phyloP scores from a whole-genome alignment of 2,113 vertebrate genomes.

The Phycodurus eques region DNA sequence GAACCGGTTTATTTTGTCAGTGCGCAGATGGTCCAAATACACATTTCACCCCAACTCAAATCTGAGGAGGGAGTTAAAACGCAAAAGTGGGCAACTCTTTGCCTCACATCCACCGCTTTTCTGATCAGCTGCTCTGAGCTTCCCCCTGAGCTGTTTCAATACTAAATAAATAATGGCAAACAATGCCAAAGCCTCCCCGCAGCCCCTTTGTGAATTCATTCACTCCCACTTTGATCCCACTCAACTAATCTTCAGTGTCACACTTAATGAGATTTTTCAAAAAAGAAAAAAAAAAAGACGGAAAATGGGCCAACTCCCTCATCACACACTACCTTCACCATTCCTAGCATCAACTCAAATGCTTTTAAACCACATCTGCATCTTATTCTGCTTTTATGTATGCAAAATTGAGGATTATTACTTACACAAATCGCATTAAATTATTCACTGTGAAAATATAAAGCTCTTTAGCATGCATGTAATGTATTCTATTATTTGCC shows the following conservation, averaged over 20 bases:
- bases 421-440: constrained; percentile 41
- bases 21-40: constrained; percentile 51
- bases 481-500: constrained; percentile 12
- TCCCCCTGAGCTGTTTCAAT: constrained; percentile 54
- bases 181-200: constrained; percentile 60
- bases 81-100: constrained; percentile 62
- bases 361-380: constrained; percentile 51
- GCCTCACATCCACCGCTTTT: constrained; percentile 50
- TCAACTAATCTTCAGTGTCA: constrained; percentile 74
- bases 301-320: constrained; percentile 66
- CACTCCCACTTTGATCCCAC: constrained; percentile 66
- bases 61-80: constrained; percentile 45
- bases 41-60: constrained; percentile 65
- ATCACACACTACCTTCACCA: constrained; percentile 36
- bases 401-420: constrained; percentile 47
- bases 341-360: constrained; percentile 28
- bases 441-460: constrained; percentile 40
- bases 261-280: constrained; percentile 75
- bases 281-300: constrained; percentile 46
- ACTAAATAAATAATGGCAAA: constrained; percentile 68
- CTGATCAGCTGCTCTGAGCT: constrained; percentile 50
- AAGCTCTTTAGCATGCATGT: constrained; percentile 13
- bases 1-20: no score
- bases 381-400: constrained; percentile 31
- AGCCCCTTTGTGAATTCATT: constrained; percentile 63